These are phyloP conservation scores for Drosophila kohkoa DNA, from an alignment of 1,140 invertebrate species.

Conservation along the genomic window DNA sequence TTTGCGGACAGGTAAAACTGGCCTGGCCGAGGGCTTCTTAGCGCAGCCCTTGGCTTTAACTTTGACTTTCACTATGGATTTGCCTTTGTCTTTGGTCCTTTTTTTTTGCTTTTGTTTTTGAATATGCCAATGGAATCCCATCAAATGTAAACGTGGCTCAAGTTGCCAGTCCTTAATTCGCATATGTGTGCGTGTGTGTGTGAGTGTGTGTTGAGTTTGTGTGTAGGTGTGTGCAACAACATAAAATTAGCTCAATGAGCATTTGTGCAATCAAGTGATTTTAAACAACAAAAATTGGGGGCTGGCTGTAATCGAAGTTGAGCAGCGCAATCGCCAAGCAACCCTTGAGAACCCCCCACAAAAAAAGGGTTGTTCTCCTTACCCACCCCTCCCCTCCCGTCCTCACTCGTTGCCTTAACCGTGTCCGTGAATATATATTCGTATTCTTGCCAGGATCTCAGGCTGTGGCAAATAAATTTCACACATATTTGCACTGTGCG, in stretches of 20 bases:
- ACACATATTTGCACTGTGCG: conserved; percentile 76
- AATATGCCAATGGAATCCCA: conserved; percentile 74
- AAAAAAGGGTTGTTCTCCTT: conserved; percentile 50
- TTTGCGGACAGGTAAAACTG: conserved; percentile 19
- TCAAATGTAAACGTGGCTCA: conserved; percentile 74
- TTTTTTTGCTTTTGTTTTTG: conserved; percentile 25
- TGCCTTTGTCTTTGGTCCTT: conserved; percentile 40
- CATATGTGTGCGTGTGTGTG: conserved; percentile 18
- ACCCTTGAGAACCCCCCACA: conserved; percentile 36
- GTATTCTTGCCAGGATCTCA: conserved; percentile 28
- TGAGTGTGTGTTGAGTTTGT: conserved; percentile 15
- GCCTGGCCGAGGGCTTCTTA: conserved; percentile 12
- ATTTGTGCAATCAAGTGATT: conserved; percentile 83
- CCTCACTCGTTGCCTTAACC: no score
- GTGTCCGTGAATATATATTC: conserved; percentile 17
- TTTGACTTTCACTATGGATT: not conserved
- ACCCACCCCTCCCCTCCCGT: not conserved
- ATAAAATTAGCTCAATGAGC: conserved; percentile 83
- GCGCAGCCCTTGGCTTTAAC: conserved; percentile 42
- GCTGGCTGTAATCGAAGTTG: conserved; percentile 48
- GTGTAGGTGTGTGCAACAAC: conserved; percentile 53
- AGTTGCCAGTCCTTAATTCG: conserved; percentile 37
- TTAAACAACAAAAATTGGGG: conserved; percentile 67
- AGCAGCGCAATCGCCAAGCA: conserved; percentile 28
- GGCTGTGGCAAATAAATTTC: conserved; percentile 79